Evolutionary conservation across 1,140 invertebrate genomes (phyloP).

Genomic region (Orchestia grillus): DNA sequence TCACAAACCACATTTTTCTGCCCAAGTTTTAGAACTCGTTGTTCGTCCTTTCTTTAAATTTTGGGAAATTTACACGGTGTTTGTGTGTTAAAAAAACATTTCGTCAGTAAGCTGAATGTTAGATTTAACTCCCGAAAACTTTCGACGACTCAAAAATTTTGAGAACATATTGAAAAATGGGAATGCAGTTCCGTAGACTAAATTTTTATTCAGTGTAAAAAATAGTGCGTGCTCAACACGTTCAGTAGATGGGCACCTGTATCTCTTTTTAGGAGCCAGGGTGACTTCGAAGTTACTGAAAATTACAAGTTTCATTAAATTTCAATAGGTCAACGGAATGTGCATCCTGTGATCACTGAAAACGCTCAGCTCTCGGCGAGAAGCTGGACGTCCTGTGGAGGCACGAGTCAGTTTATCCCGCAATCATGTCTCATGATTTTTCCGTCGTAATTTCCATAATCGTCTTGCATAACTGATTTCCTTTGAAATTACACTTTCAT

Average conservation of each 20-base stretch:
- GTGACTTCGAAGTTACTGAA: not conserved
- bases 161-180: not conserved
- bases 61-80: too few species aligned
- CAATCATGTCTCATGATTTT: not conserved
- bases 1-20: too few species aligned
- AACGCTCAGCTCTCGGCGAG: not conserved
- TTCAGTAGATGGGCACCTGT: not conserved
- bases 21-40: too few species aligned
- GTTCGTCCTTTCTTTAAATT: too few species aligned
- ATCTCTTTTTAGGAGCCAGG: not conserved
- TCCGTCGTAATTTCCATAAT: not conserved
- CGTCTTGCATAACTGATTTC: not conserved
- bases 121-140: not conserved
- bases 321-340: not conserved
- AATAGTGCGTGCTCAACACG: not conserved
- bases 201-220: not conserved
- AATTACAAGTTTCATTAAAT: not conserved
- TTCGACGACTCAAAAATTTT: too few species aligned
- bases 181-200: not conserved
- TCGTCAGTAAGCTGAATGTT: not conserved
- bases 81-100: not conserved
- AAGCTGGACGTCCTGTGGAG: not conserved
- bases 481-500: not conserved
- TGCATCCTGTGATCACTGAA: not conserved
- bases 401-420: not conserved